phyloP scores from a whole-genome alignment of 2,113 vertebrate species.

The Oophaga pumilio region DNA sequence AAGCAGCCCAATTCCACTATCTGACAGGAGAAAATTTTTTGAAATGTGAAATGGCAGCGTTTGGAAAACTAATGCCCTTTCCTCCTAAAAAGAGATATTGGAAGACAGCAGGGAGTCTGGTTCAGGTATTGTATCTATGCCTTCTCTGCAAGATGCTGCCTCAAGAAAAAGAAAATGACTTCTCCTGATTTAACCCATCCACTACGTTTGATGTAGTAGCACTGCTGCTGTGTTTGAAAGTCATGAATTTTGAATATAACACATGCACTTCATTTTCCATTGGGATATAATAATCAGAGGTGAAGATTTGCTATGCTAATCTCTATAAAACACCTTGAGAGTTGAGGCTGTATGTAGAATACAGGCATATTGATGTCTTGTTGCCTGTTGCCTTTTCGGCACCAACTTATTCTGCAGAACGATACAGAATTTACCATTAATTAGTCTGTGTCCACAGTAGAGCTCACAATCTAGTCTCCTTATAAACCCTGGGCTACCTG shows the following conservation, averaged over 20 bases:
- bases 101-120: constrained; percentile 43
- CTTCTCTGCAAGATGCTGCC: constrained; percentile 16
- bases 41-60: constrained; percentile 52
- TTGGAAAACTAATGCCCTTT: constrained; percentile 52
- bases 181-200: constrained; percentile 36
- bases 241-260: background rate
- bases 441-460: background rate
- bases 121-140: constrained; percentile 38
- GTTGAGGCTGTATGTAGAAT: background rate
- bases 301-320: background rate
- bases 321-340: background rate
- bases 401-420: background rate
- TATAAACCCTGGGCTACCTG: background rate
- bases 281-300: background rate
- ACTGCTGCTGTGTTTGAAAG: background rate
- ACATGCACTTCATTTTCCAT: background rate
- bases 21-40: constrained; percentile 47
- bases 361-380: background rate
- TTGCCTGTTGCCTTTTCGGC: no score
- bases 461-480: background rate
- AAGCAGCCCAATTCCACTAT: constrained; percentile 45
- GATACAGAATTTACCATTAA: background rate
- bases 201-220: background rate
- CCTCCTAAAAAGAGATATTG: constrained; percentile 51
- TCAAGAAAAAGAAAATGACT: constrained; percentile 24